Conservation (phyloP, 2,888 invertebrate species). For the Agrochola lychnidis region DNA sequence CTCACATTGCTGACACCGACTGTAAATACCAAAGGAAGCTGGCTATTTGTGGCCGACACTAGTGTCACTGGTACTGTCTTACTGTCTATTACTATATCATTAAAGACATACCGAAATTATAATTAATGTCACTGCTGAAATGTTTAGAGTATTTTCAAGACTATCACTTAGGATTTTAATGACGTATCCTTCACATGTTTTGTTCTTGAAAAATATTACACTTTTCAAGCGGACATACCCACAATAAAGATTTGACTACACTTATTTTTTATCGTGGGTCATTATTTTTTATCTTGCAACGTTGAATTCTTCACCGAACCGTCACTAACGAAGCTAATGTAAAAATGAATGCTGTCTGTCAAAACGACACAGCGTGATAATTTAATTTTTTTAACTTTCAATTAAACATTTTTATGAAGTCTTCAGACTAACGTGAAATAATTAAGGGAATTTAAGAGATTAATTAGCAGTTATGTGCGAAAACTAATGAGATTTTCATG, state of each 20-base stretch:
- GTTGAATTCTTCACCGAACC: slow-evolving; percentile 51
- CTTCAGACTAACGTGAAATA: slow-evolving; percentile 21
- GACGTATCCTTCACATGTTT: background rate
- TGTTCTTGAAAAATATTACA: slow-evolving; percentile 21
- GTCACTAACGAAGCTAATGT: slow-evolving; percentile 53
- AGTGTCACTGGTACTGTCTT: slow-evolving; percentile 14
- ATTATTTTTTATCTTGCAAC: slow-evolving; percentile 49
- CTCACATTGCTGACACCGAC: slow-evolving; percentile 9
- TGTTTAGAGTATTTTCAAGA: slow-evolving; percentile 10
- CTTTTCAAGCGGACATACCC: slow-evolving; percentile 5
- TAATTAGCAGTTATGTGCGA: slow-evolving; percentile 1
- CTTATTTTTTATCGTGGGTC: slow-evolving; percentile 33
- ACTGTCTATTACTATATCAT: slow-evolving; percentile 1
- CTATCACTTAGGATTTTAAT: slow-evolving; percentile 17
- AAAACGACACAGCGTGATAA: slow-evolving; percentile 17
- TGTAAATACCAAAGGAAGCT: slow-evolving; percentile 13
- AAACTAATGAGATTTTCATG: slow-evolving; percentile 6
- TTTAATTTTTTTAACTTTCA: slow-evolving; percentile 17
- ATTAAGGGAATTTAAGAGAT: slow-evolving; percentile 20
- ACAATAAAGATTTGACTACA: slow-evolving; percentile 43
- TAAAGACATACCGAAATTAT: slow-evolving; percentile 17
- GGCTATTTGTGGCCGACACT: slow-evolving; percentile 22
- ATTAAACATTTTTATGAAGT: slow-evolving; percentile 14
- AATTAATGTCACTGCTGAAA: slow-evolving; percentile 14
- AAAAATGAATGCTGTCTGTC: slow-evolving; percentile 35